Percentiles rank a stretch among this genome's conserved stretches.
Evolutionary conservation across 2,113 vertebrate genomes (phyloP).

Genomic region (Zosterops japonicus): DNA sequence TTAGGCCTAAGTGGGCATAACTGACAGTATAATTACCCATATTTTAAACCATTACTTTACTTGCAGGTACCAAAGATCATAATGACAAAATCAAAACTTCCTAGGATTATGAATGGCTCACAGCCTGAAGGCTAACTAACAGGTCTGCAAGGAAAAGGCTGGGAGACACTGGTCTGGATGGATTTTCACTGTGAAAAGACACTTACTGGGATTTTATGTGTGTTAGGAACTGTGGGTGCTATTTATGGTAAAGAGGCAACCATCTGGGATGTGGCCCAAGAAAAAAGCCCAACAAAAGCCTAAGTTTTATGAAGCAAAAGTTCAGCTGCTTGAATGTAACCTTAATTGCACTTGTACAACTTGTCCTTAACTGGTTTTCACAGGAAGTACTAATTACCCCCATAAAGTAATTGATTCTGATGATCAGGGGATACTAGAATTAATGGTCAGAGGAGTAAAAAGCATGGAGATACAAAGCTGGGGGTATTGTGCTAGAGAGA

Average conservation of each 20-base stretch:
- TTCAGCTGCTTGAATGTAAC: neutral
- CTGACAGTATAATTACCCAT: neutral
- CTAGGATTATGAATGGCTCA: neutral
- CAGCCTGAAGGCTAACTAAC: neutral
- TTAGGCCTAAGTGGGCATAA: neutral
- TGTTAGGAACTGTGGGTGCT: neutral
- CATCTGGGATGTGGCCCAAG: neutral
- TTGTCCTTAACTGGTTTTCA: neutral
- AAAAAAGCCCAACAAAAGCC: neutral
- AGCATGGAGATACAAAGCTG: neutral
- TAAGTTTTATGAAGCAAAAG: neutral
- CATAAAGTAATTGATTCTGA: neutral
- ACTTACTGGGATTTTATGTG: neutral
- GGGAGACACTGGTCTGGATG: neutral
- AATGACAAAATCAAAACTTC: neutral
- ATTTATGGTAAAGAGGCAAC: neutral
- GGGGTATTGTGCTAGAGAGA: neutral
- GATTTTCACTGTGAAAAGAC: neutral
- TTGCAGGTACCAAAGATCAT: neutral
- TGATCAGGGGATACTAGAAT: neutral
- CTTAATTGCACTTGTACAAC: fast-evolving
- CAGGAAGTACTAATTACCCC: neutral
- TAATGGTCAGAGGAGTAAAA: neutral
- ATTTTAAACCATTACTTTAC: neutral
- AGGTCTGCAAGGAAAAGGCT: neutral